Base-by-base conservation (phyloP, 2,113 vertebrate species). In the Cacatua alba region DNA sequence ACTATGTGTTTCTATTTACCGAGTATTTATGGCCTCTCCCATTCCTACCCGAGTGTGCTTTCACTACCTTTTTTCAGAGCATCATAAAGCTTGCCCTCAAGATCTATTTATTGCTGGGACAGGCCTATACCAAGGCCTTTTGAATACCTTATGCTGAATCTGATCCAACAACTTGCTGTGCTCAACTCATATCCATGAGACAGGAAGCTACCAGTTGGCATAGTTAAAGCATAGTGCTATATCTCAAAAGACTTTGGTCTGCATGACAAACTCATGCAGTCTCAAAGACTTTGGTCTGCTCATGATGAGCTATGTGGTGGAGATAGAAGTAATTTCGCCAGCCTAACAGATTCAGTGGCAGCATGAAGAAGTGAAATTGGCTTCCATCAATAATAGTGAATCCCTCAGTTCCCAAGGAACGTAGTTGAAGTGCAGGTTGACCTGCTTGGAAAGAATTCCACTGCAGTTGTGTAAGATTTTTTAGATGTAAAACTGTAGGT, bases 381-480 rank as follows among this genome's bases (percentile, higher is more conserved):
- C 46, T 53, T 60, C n/a, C 28, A 20, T 43, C 33, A 51, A 5
- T 75, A 57, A 51, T 13, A 0, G 0, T 51, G 8, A 46, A 41
- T 65, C 44, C 80, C 33, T 63, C 0, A 0, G 0, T 52, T 65
- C 17, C 19, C 12, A 59, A 44, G 11, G 57, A 11, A 29, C 64
- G 23, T 44, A 51, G 33, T 8, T 78, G 41, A 65, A 51, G 24
- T 52, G 9, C 28, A 25, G 33, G 21, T 16, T 21, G 28, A 43
- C 49, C 10, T 19, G 17, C n/a, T 48, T 74, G 48, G 52, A 60
- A 72, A 41, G 44, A 68, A 31, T 60, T 62, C 77, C 33, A 11
- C 65, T 77, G 37, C 21, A 64, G 49, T 4, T 57, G 24, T 25
- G 26, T 37, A 44, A 49, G 19, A n/a, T 44, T 41, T 75, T 77